A percentile compares a stretch with the other conserved stretches of the same genome.
Conservation (phyloP, 1,140 invertebrate species). For the Capitella teleta region DNA sequence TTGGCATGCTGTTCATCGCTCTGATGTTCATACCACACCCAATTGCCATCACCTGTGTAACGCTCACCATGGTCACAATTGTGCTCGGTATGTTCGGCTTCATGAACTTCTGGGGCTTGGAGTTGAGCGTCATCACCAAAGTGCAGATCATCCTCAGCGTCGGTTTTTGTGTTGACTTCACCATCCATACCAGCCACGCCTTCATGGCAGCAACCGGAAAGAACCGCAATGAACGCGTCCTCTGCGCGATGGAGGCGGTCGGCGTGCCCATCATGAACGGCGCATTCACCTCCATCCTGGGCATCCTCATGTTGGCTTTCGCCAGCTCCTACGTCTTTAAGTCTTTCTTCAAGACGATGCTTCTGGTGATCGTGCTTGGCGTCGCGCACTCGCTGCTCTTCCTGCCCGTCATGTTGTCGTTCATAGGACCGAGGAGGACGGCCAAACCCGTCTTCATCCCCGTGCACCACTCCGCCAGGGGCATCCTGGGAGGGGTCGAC, state of each 20-base stretch:
- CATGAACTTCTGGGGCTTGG: constrained; percentile 90
- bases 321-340: constrained; percentile 92
- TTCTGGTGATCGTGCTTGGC: constrained; percentile 87
- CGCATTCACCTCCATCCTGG: constrained; percentile 81
- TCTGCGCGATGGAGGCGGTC: constrained; percentile 73
- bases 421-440: constrained; percentile 23
- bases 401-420: constrained; percentile 77
- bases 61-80: constrained; percentile 91
- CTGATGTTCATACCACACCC: constrained; percentile 92
- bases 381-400: constrained; percentile 84
- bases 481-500: no score
- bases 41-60: constrained; percentile 84
- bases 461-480: no score
- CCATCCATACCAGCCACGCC: constrained; percentile 91
- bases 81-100: constrained; percentile 92
- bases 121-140: constrained; percentile 94
- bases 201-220: constrained; percentile 68
- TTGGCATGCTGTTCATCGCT: constrained; percentile 90
- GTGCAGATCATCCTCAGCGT: constrained; percentile 98
- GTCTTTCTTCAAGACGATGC: constrained; percentile 98
- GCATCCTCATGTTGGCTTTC: constrained; percentile 71
- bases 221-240: constrained; percentile 54
- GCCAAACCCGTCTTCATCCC: no score
- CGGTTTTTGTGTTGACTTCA: constrained; percentile 94
- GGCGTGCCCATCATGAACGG: constrained; percentile 91